Base-by-base conservation (phyloP, 2,888 invertebrate genomes). In the Lithophane leautieri region DNA sequence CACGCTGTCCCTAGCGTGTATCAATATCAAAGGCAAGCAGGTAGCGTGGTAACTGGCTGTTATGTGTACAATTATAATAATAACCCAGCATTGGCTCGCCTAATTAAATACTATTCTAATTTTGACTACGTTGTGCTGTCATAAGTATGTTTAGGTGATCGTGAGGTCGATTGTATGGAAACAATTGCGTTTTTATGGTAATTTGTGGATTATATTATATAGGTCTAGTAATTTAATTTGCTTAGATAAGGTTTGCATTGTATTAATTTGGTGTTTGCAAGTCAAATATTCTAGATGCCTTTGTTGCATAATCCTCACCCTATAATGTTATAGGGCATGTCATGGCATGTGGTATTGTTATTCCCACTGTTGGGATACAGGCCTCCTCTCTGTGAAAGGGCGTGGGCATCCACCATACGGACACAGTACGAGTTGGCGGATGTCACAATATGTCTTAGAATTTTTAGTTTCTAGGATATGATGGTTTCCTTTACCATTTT, bases 31-130 rank as follows among this genome's bases (percentile, higher is more conserved):
- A 80, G 71, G 78, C 78, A 76, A 73, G 76, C 87, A 89, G 88
- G 89, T 90, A 85, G 89, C 91, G 89, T 91, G 90, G 79, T 88
- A 87, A 90, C 81, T 78, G 76, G 77, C 86, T 76, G 87, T 90
- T 86, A 87, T 80, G 77, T 47, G 68, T 70, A 80, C 89, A 90
- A 91, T 91, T 91, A 90, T 86, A 87, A 86, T 85, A 79, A 81
- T 70, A 83, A 85, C 84, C 75, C 76, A 4, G 60, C 68, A 61
- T 86, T 84, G 73, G 72, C 76, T 50, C 87, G 82, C 90, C 87
- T 90, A 88, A 91, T 91, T 89, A 89, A 81, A 83, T 83, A 85
- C 79, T 76, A 69, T 74, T 71, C 69, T 73, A 70, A 72, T 73
- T 81, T 70, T 60, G 76, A 81, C 78, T 78, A 69, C 78, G 79